Evolutionary conservation across 2,113 vertebrate genomes (phyloP).

Genomic region (Fregetta grallaria): DNA sequence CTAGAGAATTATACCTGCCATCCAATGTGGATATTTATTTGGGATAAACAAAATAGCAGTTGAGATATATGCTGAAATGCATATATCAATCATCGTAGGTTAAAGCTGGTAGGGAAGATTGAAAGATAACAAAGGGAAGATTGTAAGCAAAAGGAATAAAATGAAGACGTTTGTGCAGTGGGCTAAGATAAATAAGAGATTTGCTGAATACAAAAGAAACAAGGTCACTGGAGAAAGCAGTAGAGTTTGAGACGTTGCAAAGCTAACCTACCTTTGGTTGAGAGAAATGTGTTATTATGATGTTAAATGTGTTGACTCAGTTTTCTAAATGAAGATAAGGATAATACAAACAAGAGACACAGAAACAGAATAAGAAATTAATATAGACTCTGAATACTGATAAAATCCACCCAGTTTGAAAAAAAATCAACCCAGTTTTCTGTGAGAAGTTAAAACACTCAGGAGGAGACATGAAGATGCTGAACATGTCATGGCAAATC

Average conservation of each 20-base stretch:
- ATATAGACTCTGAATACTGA: not conserved
- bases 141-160: slow-evolving; percentile 1
- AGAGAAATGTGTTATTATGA: not conserved
- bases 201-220: slow-evolving; percentile 8
- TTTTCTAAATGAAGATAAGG: not conserved
- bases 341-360: not conserved
- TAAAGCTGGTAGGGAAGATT: slow-evolving; percentile 10
- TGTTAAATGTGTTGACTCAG: not conserved
- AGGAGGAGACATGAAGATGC: not conserved
- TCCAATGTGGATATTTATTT: not conserved
- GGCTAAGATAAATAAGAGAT: not conserved
- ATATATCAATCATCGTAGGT: slow-evolving; percentile 24
- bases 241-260: not conserved
- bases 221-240: slow-evolving; percentile 11
- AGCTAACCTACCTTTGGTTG: not conserved
- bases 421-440: not conserved
- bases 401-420: not conserved
- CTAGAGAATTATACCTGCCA: slow-evolving; percentile 8
- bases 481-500: not conserved
- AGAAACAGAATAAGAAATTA: not conserved
- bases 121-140: slow-evolving; percentile 33
- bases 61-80: not conserved
- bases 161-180: not conserved
- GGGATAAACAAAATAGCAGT: slow-evolving; percentile 25
- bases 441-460: not conserved